These are phyloP conservation scores for Callimorpha dominula DNA, from an alignment of 2,888 invertebrate species.

Conservation along the genomic window DNA sequence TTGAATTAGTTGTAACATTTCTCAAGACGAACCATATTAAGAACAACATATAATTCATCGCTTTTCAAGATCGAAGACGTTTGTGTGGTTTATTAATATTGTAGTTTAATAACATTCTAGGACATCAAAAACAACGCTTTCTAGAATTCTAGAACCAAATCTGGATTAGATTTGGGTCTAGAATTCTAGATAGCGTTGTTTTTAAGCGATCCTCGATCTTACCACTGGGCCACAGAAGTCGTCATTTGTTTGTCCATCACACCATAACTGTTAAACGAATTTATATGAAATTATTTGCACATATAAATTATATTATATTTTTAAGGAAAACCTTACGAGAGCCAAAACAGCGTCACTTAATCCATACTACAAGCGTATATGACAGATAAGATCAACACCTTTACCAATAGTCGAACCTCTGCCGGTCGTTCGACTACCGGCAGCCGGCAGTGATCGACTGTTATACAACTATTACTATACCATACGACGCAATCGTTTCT, in stretches of 20 bases:
- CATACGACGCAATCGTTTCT: slow-evolving; percentile 11
- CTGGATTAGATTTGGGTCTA: no score
- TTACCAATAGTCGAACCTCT: slow-evolving; percentile 1
- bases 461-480: slow-evolving; percentile 9
- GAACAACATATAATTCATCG: neutral
- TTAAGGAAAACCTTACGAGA: neutral
- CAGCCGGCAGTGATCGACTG: slow-evolving; percentile 5
- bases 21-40: neutral
- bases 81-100: no score
- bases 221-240: no score
- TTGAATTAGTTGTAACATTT: neutral
- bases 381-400: neutral
- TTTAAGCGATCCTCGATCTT: no score
- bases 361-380: neutral
- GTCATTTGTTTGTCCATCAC: no score
- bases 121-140: no score
- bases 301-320: neutral
- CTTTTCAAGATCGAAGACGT: neutral
- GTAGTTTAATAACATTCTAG: no score
- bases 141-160: no score
- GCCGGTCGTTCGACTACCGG: slow-evolving; percentile 3
- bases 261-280: neutral
- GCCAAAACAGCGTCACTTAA: neutral
- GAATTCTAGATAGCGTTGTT: no score
- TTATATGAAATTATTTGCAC: neutral